Evolutionary conservation across 2,888 invertebrate genomes (phyloP).

Genomic region (Germaria angustata): DNA sequence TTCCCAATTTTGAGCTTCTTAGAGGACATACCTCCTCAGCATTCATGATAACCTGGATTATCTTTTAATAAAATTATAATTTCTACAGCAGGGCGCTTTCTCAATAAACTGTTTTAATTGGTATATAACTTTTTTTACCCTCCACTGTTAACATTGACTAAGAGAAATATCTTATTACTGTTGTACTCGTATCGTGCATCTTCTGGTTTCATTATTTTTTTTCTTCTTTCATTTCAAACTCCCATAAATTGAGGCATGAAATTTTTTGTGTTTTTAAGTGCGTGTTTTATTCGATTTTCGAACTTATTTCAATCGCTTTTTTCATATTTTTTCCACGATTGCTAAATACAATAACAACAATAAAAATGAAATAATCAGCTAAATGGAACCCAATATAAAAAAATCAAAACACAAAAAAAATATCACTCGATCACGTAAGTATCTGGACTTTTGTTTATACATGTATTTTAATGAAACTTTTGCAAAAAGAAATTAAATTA

Average conservation of each 20-base stretch:
- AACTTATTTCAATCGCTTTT: not conserved
- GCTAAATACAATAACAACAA: not conserved
- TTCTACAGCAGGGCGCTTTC: no score
- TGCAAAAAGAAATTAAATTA: not conserved
- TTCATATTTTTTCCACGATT: not conserved
- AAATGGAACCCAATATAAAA: not conserved
- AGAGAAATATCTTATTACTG: conserved; percentile 6
- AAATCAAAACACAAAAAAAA: conserved; percentile 25
- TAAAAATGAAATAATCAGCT: no score
- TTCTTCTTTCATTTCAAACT: conserved; percentile 15
- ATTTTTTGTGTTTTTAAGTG: not conserved
- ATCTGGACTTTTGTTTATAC: conserved; percentile 31
- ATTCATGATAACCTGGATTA: no score
- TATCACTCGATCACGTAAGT: conserved; percentile 53
- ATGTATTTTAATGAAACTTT: not conserved
- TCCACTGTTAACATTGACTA: conserved; percentile 12
- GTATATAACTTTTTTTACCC: no score
- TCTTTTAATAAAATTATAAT: no score
- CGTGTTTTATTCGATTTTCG: conserved; percentile 6
- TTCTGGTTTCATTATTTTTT: conserved; percentile 12
- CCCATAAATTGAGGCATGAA: conserved; percentile 34
- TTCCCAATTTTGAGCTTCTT: no score
- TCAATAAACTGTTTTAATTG: no score
- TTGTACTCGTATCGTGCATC: not conserved
- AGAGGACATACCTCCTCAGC: no score